Percentiles rank a stretch among this genome's conserved stretches.
Evolutionary conservation across 2,113 vertebrate genomes (phyloP).

Genomic region (Pygoscelis adeliae): DNA sequence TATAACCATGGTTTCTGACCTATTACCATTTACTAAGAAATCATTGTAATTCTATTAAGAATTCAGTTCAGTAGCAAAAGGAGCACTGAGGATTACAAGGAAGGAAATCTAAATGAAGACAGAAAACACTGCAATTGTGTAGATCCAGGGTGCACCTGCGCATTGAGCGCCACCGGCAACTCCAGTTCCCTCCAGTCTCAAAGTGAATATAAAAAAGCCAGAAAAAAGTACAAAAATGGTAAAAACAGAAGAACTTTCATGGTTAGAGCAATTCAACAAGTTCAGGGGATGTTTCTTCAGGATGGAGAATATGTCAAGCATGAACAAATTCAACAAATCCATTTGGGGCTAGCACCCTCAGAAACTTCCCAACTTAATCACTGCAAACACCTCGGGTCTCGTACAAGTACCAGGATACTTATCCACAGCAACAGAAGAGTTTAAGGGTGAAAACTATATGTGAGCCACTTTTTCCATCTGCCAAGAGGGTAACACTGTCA

Average conservation of each 20-base stretch:
- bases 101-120: neutral
- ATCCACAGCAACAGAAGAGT: neutral
- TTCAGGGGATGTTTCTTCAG: neutral
- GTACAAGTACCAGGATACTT: fast-evolving
- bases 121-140: fast-evolving
- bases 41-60: neutral
- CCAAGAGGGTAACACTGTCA: neutral
- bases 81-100: neutral
- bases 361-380: neutral
- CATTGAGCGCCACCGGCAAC: neutral
- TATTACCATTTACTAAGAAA: neutral
- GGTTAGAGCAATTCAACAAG: fast-evolving
- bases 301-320: no score
- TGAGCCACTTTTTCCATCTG: neutral
- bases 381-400: fast-evolving
- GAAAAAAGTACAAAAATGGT: fast-evolving
- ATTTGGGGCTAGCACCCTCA: neutral
- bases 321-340: neutral
- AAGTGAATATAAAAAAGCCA: neutral
- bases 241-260: neutral
- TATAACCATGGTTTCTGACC: neutral
- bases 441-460: fast-evolving
- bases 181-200: neutral
- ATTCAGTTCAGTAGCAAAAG: neutral
- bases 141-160: neutral